Evolutionary conservation across 2,888 invertebrate genomes (phyloP).

Genomic region (Pseudococcus viburni): DNA sequence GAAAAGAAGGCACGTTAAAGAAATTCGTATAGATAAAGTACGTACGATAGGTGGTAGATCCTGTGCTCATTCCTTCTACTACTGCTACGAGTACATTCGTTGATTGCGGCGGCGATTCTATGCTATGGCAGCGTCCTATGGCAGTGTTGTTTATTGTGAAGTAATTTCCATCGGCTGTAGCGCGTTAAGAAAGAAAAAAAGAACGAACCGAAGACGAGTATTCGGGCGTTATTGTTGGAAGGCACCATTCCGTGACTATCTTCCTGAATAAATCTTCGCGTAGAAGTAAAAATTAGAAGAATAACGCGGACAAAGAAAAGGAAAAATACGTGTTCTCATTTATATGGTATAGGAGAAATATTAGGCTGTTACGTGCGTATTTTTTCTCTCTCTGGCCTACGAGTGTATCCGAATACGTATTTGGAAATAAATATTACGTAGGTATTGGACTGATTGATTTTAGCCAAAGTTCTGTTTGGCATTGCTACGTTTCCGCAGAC

Average conservation of each 20-base stretch:
- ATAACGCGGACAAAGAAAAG: constrained; percentile 27
- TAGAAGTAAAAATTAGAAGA: constrained; percentile 24
- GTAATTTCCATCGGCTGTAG: constrained; percentile 56
- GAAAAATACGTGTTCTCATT: constrained; percentile 39
- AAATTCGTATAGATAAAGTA: constrained; percentile 19
- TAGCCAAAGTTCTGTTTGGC: too few relatives aligned
- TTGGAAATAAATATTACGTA: too few relatives aligned
- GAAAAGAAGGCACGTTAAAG: not conserved
- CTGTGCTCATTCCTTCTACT: constrained; percentile 25
- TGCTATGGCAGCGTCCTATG: constrained; percentile 18
- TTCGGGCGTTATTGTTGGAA: constrained; percentile 60
- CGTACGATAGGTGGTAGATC: constrained; percentile 52
- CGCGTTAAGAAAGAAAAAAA: constrained; percentile 52
- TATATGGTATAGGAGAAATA: constrained; percentile 4
- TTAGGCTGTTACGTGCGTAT: constrained; percentile 3
- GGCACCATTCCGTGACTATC: constrained; percentile 64
- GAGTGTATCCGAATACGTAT: too few relatives aligned
- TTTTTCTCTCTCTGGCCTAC: not conserved
- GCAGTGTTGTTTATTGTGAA: constrained; percentile 30
- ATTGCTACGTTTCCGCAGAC: not conserved
- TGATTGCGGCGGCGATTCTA: constrained; percentile 34
- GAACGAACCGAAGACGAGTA: constrained; percentile 39
- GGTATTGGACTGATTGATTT: too few relatives aligned
- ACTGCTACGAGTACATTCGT: not conserved
- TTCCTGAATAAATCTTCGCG: constrained; percentile 44